Base-by-base conservation (phyloP, 64 coral and sea anemone species). In the Cladopsammia gracilis region DNA sequence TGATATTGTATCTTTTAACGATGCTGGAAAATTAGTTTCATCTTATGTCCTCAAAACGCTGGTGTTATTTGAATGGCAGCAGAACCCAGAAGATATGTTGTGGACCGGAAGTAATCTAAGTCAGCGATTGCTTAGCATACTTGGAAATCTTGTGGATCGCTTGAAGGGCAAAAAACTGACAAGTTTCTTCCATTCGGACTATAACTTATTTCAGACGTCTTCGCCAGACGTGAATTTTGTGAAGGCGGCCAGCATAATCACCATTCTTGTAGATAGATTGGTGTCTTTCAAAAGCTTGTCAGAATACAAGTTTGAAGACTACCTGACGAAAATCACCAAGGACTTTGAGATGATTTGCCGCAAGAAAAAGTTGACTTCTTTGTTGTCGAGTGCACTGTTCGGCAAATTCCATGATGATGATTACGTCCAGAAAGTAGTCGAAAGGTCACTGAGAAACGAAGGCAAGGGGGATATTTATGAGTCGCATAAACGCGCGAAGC, bases 11-110 rank as follows among this genome's bases (percentile, higher is more conserved):
- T n/a, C n/a, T 48, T 84, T 70, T 23, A 19, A 86, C 6, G 0
- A 26, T 14, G 22, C 47, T 9, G 64, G 83, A 15, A 71, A 22
- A 71, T 23, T 87, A 24, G 15, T 87, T 14, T 71, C 58, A 7
- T 88, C 86, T 75, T 88, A 88, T 22, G 26, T 88, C 4, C 73
- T 88, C 25, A 88, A 88, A 34, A 88, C 86, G 26, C 86, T 88
- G 34, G 86, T 88, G 70, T 75, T 88, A 45, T 88, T 59, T 75
- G 86, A 88, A 88, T 88, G 86, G 86, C 86, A 88, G 71, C 14
- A 75, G 42, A 46, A 75, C 24, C 70, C 53, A 12, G 70, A 56
- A 3, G 54, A 61, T 6, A 19, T 10, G 25, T 49, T 60, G 70
- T 88, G 86, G 86, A 57, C n/a, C 8, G 86, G 70, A 76, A 88